Conservation (phyloP, 2,113 vertebrate species). For the Prunella himalayana region DNA sequence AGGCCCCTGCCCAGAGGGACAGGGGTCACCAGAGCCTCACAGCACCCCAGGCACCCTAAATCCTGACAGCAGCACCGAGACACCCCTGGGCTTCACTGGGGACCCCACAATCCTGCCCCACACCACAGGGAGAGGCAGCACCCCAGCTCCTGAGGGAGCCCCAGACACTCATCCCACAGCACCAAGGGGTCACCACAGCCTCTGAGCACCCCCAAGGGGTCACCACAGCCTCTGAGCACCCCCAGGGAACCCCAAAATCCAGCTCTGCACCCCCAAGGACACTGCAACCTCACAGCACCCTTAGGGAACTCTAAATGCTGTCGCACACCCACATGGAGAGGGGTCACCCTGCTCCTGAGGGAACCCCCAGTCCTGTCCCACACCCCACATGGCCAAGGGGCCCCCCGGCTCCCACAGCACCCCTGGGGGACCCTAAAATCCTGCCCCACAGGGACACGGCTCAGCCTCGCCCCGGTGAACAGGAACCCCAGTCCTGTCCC, state of each 20-base stretch:
- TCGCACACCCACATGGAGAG: rapidly evolving
- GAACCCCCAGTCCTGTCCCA: background rate
- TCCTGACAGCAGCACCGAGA: background rate
- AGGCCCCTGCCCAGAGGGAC: background rate
- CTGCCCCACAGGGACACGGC: background rate
- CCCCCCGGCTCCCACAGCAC: background rate
- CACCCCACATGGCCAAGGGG: no score
- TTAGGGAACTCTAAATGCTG: background rate
- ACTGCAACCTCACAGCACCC: background rate
- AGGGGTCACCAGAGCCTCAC: background rate
- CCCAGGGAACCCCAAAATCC: background rate
- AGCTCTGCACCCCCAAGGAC: background rate
- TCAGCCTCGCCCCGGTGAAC: background rate
- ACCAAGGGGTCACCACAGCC: background rate
- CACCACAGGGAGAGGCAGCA: background rate
- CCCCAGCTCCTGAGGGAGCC: background rate
- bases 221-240: background rate
- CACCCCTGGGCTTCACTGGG: background rate
- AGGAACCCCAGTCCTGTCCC: background rate
- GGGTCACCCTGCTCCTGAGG: background rate
- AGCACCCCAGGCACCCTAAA: background rate
- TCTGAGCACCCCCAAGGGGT: background rate
- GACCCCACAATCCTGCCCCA: background rate
- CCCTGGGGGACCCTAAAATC: background rate
- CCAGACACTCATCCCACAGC: background rate